phyloP scores from a whole-genome alignment of 2,888 invertebrate species.

The Synanthedon tipuliformis region DNA sequence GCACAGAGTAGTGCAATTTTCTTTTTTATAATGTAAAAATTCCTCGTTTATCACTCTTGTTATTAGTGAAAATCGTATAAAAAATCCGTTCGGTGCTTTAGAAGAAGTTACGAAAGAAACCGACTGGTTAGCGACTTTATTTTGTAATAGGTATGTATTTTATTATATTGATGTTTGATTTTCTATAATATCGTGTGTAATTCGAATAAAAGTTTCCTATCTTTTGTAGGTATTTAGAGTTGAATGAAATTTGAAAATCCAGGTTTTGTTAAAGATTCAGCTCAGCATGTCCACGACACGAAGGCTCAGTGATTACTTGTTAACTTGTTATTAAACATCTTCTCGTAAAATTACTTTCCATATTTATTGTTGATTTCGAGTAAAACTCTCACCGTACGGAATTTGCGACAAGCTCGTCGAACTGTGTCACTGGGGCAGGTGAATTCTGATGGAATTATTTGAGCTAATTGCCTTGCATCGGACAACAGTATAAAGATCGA shows the following conservation, averaged over 20 bases:
- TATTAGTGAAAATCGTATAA: no score
- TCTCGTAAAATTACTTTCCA: constrained; percentile 42
- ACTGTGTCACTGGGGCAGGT: constrained; percentile 41
- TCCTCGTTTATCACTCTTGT: no score
- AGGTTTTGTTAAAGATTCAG: background rate
- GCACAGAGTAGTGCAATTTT: no score
- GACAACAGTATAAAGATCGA: no score
- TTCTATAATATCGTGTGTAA: no score
- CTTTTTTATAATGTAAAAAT: no score
- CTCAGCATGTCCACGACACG: constrained; percentile 7
- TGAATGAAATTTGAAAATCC: background rate
- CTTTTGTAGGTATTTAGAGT: background rate
- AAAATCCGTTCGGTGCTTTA: no score
- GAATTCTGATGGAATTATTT: constrained; percentile 16
- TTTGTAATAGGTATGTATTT: no score
- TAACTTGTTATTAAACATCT: constrained; percentile 26
- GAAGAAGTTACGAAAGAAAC: no score
- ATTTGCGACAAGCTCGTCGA: constrained; percentile 22
- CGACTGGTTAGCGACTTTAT: no score
- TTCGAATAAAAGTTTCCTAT: no score
- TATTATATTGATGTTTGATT: no score
- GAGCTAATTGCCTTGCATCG: background rate
- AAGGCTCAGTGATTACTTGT: constrained; percentile 14
- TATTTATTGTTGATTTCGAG: constrained; percentile 42
- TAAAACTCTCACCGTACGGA: constrained; percentile 43